Conservation (phyloP, 1,140 invertebrate genomes). For the Cydia fagiglandana region DNA sequence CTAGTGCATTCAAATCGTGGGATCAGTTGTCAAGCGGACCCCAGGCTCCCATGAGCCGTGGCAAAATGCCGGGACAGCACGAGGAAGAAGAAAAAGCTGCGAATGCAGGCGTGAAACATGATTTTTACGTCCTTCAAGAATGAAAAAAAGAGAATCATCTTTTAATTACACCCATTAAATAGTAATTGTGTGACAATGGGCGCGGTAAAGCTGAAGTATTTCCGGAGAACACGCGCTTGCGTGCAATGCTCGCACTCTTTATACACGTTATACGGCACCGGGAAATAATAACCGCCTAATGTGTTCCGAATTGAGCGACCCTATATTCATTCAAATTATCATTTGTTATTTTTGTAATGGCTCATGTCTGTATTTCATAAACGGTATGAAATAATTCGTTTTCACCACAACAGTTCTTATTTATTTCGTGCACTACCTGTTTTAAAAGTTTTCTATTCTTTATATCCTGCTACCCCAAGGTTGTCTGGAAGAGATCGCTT, state of each 20-base stretch:
- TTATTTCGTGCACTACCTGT: too few relatives aligned
- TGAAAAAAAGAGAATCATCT: background rate
- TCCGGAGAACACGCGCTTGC: conserved; percentile 21
- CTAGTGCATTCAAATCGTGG: too few relatives aligned
- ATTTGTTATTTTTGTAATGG: background rate
- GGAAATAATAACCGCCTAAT: conserved; percentile 21
- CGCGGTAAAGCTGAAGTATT: conserved; percentile 24
- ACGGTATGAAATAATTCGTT: background rate
- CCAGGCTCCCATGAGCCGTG: too few relatives aligned
- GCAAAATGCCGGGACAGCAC: too few relatives aligned
- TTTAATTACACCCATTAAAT: conserved; percentile 25
- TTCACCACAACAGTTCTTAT: background rate
- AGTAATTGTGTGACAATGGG: conserved; percentile 29
- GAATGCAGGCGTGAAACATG: background rate
- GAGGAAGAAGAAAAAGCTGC: too few relatives aligned
- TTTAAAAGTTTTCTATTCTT: too few relatives aligned
- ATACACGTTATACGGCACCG: conserved; percentile 10
- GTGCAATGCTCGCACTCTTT: background rate
- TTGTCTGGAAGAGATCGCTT: too few relatives aligned
- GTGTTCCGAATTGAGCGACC: conserved; percentile 12
- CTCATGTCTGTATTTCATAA: background rate
- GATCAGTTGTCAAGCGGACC: too few relatives aligned
- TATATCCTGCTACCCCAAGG: too few relatives aligned
- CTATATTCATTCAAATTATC: background rate
- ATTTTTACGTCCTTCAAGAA: background rate